Evolutionary conservation across 2,888 invertebrate genomes (phyloP).

Genomic region (Anthophora plumipes): DNA sequence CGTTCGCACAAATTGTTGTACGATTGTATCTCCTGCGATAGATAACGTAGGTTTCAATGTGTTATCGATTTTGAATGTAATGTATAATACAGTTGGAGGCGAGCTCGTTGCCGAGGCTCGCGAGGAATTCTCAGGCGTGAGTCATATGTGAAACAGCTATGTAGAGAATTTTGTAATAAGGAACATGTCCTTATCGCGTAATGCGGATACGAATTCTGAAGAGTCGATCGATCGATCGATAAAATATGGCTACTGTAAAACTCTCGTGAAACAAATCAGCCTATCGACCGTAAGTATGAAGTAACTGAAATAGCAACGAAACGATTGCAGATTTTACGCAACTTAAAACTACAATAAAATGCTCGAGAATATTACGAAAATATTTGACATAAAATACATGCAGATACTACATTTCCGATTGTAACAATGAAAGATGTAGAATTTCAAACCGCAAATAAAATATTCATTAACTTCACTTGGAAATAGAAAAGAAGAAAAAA

Average conservation of each 20-base stretch:
- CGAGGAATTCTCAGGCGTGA: conserved; percentile 64
- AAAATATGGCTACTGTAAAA: background rate
- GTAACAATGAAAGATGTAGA: background rate
- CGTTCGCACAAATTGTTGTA: background rate
- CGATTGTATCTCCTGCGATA: background rate
- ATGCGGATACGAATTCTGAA: background rate
- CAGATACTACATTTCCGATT: no score
- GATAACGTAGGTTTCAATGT: background rate
- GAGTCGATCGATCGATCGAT: conserved; percentile 1
- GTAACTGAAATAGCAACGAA: background rate
- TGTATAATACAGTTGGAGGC: background rate
- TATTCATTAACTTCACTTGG: background rate
- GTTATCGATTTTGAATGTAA: conserved; percentile 4
- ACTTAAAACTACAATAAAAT: background rate
- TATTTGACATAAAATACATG: no score
- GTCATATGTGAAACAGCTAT: conserved; percentile 57
- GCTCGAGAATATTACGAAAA: no score
- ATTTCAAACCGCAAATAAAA: background rate
- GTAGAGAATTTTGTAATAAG: conserved; percentile 69
- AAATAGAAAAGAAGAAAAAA: background rate
- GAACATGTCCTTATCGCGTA: conserved; percentile 25
- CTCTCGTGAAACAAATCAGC: conserved; percentile 9
- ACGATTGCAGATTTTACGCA: conserved; percentile 24
- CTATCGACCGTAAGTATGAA: background rate
- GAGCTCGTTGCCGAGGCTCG: conserved; percentile 9